Percentiles rank a stretch among this genome's conserved stretches.
Evolutionary conservation across 2,888 invertebrate species (phyloP).

Genomic region (Torymus auratus): DNA sequence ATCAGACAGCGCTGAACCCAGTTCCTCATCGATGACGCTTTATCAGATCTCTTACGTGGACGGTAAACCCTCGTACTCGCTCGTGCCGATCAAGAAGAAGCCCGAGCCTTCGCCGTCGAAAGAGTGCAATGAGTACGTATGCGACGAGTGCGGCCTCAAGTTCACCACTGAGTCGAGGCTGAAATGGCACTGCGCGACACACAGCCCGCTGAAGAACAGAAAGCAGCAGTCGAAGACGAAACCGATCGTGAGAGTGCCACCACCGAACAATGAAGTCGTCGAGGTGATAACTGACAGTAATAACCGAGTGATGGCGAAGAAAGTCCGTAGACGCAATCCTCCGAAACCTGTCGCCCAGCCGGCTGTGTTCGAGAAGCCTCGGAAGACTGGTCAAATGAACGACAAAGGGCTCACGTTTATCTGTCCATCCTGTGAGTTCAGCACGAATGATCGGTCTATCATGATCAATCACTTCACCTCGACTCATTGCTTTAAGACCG

Average conservation of each 20-base stretch:
- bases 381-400: no score
- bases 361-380: not conserved
- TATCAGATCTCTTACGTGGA: constrained; percentile 45
- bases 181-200: constrained; percentile 39
- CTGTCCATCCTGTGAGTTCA: constrained; percentile 52
- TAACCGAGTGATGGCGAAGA: not conserved
- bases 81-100: constrained; percentile 47
- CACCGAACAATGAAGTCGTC: not conserved
- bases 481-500: constrained; percentile 2
- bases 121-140: constrained; percentile 53
- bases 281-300: no score
- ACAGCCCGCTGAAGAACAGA: constrained; percentile 33
- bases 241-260: not conserved
- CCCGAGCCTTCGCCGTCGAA: not conserved
- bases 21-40: constrained; percentile 29
- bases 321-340: not conserved
- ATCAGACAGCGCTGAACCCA: no score
- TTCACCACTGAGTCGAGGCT: constrained; percentile 63
- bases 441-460: constrained; percentile 15
- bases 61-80: constrained; percentile 43
- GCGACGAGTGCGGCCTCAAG: constrained; percentile 67
- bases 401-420: constrained; percentile 36
- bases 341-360: not conserved
- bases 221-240: not conserved
- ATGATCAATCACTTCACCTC: constrained; percentile 46